phyloP scores from a whole-genome alignment of 2,797 vertebrate genomes.

The Calcarius lapponicus region DNA sequence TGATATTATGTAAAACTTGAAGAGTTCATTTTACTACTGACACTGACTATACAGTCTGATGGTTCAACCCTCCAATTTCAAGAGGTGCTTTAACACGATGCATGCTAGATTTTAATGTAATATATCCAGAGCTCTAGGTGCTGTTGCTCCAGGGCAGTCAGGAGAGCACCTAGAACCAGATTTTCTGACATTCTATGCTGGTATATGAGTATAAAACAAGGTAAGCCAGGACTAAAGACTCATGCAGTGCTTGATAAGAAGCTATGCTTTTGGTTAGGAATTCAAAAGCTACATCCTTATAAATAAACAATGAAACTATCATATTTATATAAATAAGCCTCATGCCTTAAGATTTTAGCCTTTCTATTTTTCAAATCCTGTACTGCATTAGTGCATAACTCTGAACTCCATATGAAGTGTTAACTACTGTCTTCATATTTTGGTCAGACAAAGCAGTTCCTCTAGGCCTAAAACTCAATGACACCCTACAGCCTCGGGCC shows the following conservation, averaged over 20 bases:
- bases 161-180: background rate
- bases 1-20: background rate
- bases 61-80: background rate
- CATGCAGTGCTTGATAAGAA: background rate
- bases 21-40: background rate
- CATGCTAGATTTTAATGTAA: background rate
- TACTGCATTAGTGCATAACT: background rate
- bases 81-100: background rate
- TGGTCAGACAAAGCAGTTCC: background rate
- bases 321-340: background rate
- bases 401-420: background rate
- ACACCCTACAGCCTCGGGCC: background rate
- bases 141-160: background rate
- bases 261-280: background rate
- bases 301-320: background rate
- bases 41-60: background rate
- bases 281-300: background rate
- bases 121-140: background rate
- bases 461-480: background rate
- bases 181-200: background rate
- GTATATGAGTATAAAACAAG: background rate
- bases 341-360: background rate
- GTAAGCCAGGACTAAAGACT: background rate
- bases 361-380: background rate
- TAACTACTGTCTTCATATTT: background rate